Conservation (phyloP, 2,888 invertebrate genomes). For the Cryptocephalus moraei region DNA sequence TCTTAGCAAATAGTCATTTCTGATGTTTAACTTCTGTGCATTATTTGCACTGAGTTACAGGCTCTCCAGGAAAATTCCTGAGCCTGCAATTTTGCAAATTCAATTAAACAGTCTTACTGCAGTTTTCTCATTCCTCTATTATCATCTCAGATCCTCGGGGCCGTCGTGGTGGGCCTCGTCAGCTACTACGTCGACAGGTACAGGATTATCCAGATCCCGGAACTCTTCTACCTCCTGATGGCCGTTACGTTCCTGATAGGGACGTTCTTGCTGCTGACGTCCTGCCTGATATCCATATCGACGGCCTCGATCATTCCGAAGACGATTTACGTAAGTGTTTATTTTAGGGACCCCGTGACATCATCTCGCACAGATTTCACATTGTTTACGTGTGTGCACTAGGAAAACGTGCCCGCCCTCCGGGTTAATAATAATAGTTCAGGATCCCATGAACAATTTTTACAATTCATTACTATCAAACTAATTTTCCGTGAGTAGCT, state of each 20-base stretch:
- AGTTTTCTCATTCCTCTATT: constrained; percentile 1
- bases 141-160: constrained; percentile 62
- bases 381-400: background rate
- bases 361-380: constrained; percentile 5
- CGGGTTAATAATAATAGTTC: no score
- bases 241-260: constrained; percentile 69
- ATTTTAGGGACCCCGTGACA: background rate
- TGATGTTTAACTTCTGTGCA: no score
- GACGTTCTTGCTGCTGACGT: constrained; percentile 62
- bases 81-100: no score
- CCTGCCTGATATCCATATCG: constrained; percentile 68
- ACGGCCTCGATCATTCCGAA: constrained; percentile 77
- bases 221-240: constrained; percentile 64
- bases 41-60: no score
- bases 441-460: no score
- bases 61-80: no score
- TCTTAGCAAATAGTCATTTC: no score
- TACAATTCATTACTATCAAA: no score
- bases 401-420: no score
- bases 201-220: constrained; percentile 36
- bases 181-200: constrained; percentile 40
- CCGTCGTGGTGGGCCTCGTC: constrained; percentile 61
- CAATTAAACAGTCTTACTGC: no score
- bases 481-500: no score
- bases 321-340: constrained; percentile 62